Evolutionary conservation across 2,113 vertebrate species (phyloP).

Genomic region (Oceanites oceanicus): DNA sequence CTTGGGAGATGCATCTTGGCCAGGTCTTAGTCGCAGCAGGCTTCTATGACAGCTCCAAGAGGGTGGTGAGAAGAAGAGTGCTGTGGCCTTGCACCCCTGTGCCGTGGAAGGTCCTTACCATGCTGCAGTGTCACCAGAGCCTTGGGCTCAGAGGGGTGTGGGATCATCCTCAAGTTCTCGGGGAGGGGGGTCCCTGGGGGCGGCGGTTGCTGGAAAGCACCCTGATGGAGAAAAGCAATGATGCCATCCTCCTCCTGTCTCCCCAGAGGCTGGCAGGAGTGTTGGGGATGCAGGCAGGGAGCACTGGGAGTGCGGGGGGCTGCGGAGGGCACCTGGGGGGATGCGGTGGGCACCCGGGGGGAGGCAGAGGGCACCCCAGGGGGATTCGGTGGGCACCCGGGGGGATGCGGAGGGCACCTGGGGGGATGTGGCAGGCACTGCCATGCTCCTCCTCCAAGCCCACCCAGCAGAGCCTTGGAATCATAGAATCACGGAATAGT

Average conservation of each 20-base stretch:
- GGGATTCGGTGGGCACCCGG: too few relatives aligned
- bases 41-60: neutral
- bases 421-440: too few relatives aligned
- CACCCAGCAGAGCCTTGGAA: neutral
- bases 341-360: too few relatives aligned
- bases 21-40: rapidly evolving
- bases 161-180: neutral
- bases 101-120: neutral
- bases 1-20: neutral
- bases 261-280: neutral
- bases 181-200: neutral
- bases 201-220: neutral
- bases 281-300: neutral
- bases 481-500: neutral
- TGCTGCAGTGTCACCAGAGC: neutral
- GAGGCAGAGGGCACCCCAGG: too few relatives aligned
- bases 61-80: neutral
- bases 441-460: neutral
- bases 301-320: too few relatives aligned
- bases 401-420: too few relatives aligned
- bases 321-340: neutral
- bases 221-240: neutral
- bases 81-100: rapidly evolving
- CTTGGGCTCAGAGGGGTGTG: neutral
- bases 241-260: neutral